Percentiles rank a stretch among this genome's conserved stretches.
phyloP scores from a whole-genome alignment of 2,888 invertebrate genomes.

The Rambutsinella grinnellia region DNA sequence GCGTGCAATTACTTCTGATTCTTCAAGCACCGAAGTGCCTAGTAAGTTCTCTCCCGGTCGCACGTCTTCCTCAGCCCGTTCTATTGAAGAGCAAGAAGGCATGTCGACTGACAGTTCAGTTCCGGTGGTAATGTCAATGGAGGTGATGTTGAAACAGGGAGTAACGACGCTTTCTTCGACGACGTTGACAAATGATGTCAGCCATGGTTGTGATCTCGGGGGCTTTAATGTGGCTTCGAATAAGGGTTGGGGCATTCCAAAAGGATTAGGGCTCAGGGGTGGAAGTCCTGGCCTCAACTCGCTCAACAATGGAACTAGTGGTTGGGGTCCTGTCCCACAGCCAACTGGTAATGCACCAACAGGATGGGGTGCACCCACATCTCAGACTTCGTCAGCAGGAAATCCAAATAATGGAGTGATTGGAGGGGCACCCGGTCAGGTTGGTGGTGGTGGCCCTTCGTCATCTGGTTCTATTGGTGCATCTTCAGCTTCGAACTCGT shows the following conservation, averaged over 20 bases:
- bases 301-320: slow-evolving; percentile 79
- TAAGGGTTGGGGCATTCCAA: slow-evolving; percentile 75
- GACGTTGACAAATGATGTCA: slow-evolving; percentile 57
- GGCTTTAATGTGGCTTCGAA: slow-evolving; percentile 67
- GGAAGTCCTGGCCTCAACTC: slow-evolving; percentile 82
- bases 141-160: slow-evolving; percentile 41
- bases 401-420: slow-evolving; percentile 61
- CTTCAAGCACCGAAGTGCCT: slow-evolving; percentile 61
- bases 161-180: slow-evolving; percentile 45
- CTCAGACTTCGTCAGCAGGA: slow-evolving; percentile 48
- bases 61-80: slow-evolving; percentile 52
- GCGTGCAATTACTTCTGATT: slow-evolving; percentile 43
- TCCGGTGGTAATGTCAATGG: slow-evolving; percentile 40
- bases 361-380: slow-evolving; percentile 72
- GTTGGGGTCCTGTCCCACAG: slow-evolving; percentile 83
- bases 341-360: slow-evolving; percentile 73
- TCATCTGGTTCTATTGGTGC: slow-evolving; percentile 51
- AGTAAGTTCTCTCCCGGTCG: slow-evolving; percentile 50
- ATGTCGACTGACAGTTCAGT: slow-evolving; percentile 47
- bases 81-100: slow-evolving; percentile 49
- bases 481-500: slow-evolving; percentile 56
- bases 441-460: slow-evolving; percentile 47
- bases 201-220: slow-evolving; percentile 65
- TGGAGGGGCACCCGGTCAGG: slow-evolving; percentile 56
- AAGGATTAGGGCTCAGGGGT: slow-evolving; percentile 78